Evolutionary conservation across 1,140 invertebrate species (phyloP).

Genomic region (Hycleus cichorii): DNA sequence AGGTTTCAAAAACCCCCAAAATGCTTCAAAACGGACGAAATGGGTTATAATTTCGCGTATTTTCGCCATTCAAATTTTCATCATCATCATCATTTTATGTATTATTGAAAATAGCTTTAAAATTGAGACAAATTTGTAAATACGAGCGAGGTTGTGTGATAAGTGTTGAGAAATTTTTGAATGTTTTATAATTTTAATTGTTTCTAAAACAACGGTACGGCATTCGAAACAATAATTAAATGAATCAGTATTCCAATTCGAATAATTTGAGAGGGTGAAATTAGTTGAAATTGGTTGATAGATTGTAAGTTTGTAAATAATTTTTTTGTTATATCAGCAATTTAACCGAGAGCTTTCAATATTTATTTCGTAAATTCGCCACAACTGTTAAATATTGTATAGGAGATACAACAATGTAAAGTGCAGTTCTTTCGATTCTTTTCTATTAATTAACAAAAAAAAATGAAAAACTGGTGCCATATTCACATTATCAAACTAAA

Average conservation of each 20-base stretch:
- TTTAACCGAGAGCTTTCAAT: conserved; percentile 23
- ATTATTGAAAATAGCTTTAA: conserved; percentile 28
- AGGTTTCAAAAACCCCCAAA: no score
- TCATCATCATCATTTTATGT: neutral
- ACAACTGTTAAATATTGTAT: conserved; percentile 22
- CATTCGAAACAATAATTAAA: no score
- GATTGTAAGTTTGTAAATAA: conserved; percentile 20
- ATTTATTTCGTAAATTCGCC: conserved; percentile 18
- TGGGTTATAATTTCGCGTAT: neutral
- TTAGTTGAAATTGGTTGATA: conserved; percentile 14
- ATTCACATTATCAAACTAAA: conserved; percentile 22
- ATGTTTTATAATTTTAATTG: neutral
- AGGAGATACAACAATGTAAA: conserved; percentile 18
- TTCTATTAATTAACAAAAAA: no score
- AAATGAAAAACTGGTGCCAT: conserved; percentile 25
- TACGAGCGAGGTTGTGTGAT: conserved; percentile 8
- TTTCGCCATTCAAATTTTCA: neutral
- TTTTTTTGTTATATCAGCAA: conserved; percentile 13
- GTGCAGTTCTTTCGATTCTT: conserved; percentile 16
- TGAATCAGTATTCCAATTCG: no score
- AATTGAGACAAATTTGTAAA: conserved; percentile 1
- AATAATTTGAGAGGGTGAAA: no score
- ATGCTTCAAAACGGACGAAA: neutral
- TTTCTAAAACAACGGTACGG: no score
- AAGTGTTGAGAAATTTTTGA: conserved; percentile 4